Conservation (phyloP, 1,140 invertebrate genomes). For the Vanessa atalanta region DNA sequence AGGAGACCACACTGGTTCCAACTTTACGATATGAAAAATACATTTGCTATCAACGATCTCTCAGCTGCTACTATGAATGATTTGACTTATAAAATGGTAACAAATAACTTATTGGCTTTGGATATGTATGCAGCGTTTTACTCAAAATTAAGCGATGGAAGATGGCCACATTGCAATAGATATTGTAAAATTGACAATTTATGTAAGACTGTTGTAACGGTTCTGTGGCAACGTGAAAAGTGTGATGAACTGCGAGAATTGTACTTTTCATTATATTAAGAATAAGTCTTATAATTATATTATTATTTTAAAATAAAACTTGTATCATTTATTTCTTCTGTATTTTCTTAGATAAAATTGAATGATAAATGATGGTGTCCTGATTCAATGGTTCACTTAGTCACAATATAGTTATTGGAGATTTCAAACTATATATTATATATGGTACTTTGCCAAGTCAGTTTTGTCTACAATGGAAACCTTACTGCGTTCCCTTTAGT, state of each 20-base stretch:
- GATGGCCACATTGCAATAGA: conserved; percentile 79
- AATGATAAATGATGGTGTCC: too few relatives aligned
- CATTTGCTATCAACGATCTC: conserved; percentile 82
- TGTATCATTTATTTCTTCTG: too few relatives aligned
- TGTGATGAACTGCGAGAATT: conserved; percentile 78
- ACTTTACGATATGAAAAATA: conserved; percentile 85
- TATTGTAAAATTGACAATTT: conserved; percentile 82
- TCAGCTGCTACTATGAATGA: conserved; percentile 73
- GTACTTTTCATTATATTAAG: conserved; percentile 28
- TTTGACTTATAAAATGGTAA: conserved; percentile 79
- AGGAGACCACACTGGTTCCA: conserved; percentile 83
- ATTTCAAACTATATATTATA: too few relatives aligned
- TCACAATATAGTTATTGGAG: too few relatives aligned
- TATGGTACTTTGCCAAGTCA: too few relatives aligned
- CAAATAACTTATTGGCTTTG: conserved; percentile 48
- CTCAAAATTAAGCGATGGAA: conserved; percentile 81
- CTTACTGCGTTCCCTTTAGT: too few relatives aligned
- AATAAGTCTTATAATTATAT: too few relatives aligned
- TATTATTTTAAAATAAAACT: too few relatives aligned
- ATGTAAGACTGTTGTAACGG: conserved; percentile 82
- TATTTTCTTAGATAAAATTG: too few relatives aligned
- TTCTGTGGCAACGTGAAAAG: conserved; percentile 78
- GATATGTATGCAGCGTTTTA: conserved; percentile 76
- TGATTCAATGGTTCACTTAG: too few relatives aligned
- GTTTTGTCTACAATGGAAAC: too few relatives aligned